A percentile compares a stretch with the other conserved stretches of the same genome.
phyloP scores from a whole-genome alignment of 2,797 vertebrate genomes.

The Eulemur coronatus region DNA sequence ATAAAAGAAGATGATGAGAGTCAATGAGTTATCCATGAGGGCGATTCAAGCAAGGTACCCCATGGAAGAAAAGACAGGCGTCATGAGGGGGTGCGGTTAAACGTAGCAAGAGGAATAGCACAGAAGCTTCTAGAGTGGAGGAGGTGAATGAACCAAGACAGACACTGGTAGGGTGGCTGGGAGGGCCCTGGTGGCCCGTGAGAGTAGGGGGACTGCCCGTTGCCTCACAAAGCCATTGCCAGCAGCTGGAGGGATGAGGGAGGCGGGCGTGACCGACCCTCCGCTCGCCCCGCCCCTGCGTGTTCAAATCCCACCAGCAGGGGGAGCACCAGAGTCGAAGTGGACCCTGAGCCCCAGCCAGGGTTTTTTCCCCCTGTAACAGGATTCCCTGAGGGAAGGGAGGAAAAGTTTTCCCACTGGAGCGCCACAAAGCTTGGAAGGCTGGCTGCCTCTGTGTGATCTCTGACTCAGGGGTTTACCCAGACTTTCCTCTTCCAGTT shows the following conservation, averaged over 20 bases:
- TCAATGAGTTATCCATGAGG: background rate
- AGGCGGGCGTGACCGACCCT: background rate
- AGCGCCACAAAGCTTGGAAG: conserved; percentile 53
- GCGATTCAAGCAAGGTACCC: background rate
- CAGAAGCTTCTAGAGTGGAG: conserved; percentile 29
- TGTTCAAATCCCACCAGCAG: conserved; percentile 51
- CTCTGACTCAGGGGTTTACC: conserved; percentile 74
- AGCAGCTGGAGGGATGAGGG: accelerated
- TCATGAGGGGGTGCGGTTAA: background rate
- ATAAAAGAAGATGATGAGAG: background rate
- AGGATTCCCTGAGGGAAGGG: background rate
- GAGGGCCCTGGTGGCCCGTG: background rate
- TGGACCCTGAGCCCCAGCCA: background rate
- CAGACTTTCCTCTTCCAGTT: conserved; percentile 72
- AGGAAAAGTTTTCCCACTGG: conserved; percentile 17
- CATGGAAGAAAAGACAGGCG: background rate
- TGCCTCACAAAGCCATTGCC: background rate
- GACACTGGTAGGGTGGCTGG: background rate
- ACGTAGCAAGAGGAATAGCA: background rate
- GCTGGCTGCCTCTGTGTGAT: conserved; percentile 49
- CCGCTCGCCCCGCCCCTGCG: accelerated
- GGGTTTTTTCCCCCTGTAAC: conserved; percentile 33
- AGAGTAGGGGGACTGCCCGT: background rate
- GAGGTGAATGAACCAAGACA: background rate
- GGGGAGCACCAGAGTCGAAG: background rate